Evolutionary conservation across 2,113 vertebrate genomes (phyloP), one percentile per base, ranked within the genome.

Genomic region (Herpetotheres cachinnans): DNA sequence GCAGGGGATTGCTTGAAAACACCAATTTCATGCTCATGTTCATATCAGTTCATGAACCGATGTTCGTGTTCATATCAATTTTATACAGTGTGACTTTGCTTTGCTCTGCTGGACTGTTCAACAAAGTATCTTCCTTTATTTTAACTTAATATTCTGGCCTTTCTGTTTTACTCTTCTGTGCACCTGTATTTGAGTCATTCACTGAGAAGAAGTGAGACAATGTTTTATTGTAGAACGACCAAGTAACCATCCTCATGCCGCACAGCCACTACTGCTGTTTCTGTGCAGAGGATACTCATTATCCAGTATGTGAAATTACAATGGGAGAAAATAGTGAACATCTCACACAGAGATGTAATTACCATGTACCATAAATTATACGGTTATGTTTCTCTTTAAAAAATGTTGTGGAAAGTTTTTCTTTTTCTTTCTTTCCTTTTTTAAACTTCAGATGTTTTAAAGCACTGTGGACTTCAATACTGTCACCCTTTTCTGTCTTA

Each of bases 231-330:
- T 30, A 87, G 52, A 90, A 77, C 5, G 11, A 91, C 82, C 72
- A 91, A 85, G 73, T 42, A 90, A 73, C 34, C 2, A 0, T 54
- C 69, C 70, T 80, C 44, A 59, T 61, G 66, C 54, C 1, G 2
- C 81, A 77, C 56, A 95, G 70, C 44, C 91, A 27, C 82, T 93
- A 86, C 73, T 69, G 83, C 72, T 96, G 86, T 72, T 97, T 72
- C 91, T 82, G 69, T 87, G 83, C 69, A 82, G 72, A 95, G 88
- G 88, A 86, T 95, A 44, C 42, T 94, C 84, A 97, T 96, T 97
- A 94, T 85, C 91, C 62, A 87, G 86, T 49, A 87, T 38, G 73
- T 59, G 74, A 95, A 96, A 96, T 95, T 95, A 80, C 84, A 93
- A 70, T 63, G 91, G 54, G 62, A 97, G 82, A 85, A 94, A 89